Base-by-base conservation (phyloP, 2,888 invertebrate species). In the Caprella mutica region DNA sequence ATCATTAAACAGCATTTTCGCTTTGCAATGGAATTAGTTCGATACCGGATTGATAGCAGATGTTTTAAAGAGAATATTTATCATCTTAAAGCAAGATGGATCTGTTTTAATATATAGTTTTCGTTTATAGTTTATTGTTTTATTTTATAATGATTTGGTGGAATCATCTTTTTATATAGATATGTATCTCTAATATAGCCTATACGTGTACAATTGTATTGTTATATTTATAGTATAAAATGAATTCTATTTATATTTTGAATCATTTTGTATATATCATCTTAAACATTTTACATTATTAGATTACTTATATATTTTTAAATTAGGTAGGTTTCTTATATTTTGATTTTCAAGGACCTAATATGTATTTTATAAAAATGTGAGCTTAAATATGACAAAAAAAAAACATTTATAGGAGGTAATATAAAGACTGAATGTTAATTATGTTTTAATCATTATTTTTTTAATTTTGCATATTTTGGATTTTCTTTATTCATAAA, bases 371-470 rank as follows among this genome's bases (percentile, higher is more conserved):
- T 3, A 3, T 24, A 26, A n/a, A 53, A 27, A 53, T 40, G 43
- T 40, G 43, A n/a, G 43, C 43, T 42, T 53, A 53, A 42, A 53
- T 43, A 53, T 43, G 26, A 42, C 40, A 42, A 53, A 42, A 43
- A 42, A 53, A 26, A 53, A 26, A 53, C 19, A 53, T 43, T 42
- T 43, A 53, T 43, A 53, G 23, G 43, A 42, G 43, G 40, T 42
- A 42, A 53, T 53, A 53, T 54, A 54, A 29, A 54, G 27, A 54
- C 19, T 43, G 27, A 43, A 29, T 43, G 27, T 43, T 54, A 43
- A 43, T 43, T 54, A 54, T 54, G 26, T 52, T 40, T 52, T 40
- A 40, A 52, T 52, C 39, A 40, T 40, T 52, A 52, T 52, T 40
- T 52, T 40, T 52, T 23, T 52, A 52, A 40, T 23, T 52, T 40